Evolutionary conservation across 2,797 vertebrate species (phyloP).

Genomic region (Pipistrellus pipistrellus): DNA sequence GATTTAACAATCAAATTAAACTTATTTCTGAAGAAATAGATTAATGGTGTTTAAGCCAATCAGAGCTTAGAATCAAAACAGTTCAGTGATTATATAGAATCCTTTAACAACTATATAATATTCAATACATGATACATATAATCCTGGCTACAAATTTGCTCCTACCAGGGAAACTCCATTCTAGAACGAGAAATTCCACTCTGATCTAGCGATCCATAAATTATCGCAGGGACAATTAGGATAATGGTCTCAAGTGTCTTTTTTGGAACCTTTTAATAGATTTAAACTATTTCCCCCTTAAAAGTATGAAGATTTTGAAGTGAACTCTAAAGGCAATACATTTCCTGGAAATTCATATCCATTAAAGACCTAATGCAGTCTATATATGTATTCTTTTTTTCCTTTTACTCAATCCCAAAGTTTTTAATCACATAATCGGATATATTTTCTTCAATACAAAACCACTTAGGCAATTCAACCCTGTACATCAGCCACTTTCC

Average conservation of each 20-base stretch:
- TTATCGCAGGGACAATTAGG: neutral
- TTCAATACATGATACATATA: neutral
- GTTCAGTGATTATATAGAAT: neutral
- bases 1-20: neutral
- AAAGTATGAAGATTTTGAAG: neutral
- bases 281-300: slow-evolving; percentile 28
- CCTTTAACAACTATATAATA: neutral
- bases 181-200: neutral
- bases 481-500: slow-evolving; percentile 1
- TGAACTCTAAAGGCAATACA: slow-evolving; percentile 13
- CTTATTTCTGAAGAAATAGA: neutral
- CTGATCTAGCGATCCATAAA: neutral
- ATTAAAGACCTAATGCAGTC: neutral
- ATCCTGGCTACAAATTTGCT: neutral
- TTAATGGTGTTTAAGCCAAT: slow-evolving; percentile 9
- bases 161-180: neutral
- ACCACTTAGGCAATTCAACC: slow-evolving; percentile 11
- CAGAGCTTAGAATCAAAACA: neutral
- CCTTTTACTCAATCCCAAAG: neutral
- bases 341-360: slow-evolving; percentile 21
- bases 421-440: slow-evolving; percentile 38
- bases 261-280: neutral
- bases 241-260: neutral
- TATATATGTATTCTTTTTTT: neutral
- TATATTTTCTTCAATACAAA: slow-evolving; percentile 34